Conservation (phyloP, 1,140 invertebrate genomes). For the Planococcus citri region DNA sequence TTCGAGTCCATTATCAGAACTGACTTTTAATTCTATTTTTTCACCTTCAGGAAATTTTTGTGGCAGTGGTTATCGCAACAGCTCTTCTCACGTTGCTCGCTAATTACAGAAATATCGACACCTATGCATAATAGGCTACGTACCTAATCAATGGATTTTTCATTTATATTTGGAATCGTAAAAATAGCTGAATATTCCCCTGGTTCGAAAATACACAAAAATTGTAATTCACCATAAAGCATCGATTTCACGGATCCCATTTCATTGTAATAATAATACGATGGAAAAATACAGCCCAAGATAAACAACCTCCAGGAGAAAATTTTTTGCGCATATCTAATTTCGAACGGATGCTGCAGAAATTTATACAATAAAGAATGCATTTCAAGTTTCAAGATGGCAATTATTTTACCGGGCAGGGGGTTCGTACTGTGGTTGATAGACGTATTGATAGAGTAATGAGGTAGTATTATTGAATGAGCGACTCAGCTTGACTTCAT, state of each 20-base stretch:
- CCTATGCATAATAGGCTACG: background rate
- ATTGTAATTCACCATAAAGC: no score
- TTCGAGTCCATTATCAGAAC: no score
- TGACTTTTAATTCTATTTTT: no score
- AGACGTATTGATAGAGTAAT: slow-evolving; percentile 17
- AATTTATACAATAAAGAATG: slow-evolving; percentile 8
- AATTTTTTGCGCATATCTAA: background rate
- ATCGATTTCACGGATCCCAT: no score
- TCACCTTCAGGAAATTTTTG: background rate
- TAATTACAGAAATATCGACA: background rate
- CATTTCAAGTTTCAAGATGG: slow-evolving; percentile 2
- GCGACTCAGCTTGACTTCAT: slow-evolving; percentile 12
- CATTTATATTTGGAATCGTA: no score
- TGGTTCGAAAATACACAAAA: no score
- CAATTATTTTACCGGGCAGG: slow-evolving; percentile 7
- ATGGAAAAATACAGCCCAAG: no score
- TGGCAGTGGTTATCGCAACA: background rate
- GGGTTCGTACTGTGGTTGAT: slow-evolving; percentile 11
- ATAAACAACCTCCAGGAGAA: no score
- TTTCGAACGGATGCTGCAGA: background rate
- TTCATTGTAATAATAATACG: no score
- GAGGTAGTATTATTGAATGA: slow-evolving; percentile 19
- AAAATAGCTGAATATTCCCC: no score
- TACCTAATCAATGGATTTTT: no score
- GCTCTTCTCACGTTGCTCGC: background rate